Base-by-base conservation (phyloP, 2,113 vertebrate species). In the Cairina moschata region DNA sequence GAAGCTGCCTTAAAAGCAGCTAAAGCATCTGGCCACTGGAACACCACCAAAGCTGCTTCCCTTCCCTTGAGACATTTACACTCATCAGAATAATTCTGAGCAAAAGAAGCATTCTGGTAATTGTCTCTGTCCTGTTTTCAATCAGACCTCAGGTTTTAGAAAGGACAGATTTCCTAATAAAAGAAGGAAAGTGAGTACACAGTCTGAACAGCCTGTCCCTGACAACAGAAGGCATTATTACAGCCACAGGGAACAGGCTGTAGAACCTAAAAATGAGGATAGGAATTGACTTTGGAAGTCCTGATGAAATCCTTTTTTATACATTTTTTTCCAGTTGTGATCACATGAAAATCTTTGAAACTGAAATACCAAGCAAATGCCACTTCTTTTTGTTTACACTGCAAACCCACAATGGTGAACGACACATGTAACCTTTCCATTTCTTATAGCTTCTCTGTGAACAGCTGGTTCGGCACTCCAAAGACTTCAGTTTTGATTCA, bases 201-300 rank as follows among this genome's bases (percentile, higher is more conserved):
- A 5, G 21, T 52, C 15, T 68, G 56, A 93, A 90, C 17, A 92
- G 75, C 62, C 85, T 88, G 60, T 34, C 59, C 56, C 68, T 92
- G 71, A 55, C 92, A 96, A 96, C 46, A 78, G 77, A 86, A 93
- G 52, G 52, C 36, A 71, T 90, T 93, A 95, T 87, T 94, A 95
- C 10, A 75, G 67, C 40, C 54, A 83, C 32, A 78, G 52, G 56
- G 55, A 76, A 83, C 56, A 71, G 67, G 40, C 59, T 68, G 31
- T 48, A 86, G 78, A 81, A 94, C 86, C 12, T 56, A 84, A 88
- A 78, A 77, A 8, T 32, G 36, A 97, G 59, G 40, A 29, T 65
- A 92, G 60, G 36, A 83, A 96, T 62, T 68, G 94, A 73, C 76
- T 96, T 44, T 83, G 52, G 67, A 91, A 96, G 58, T 46, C 76